Evolutionary conservation across 2,888 invertebrate genomes (phyloP).

Genomic region (Hydrotaea diabolus): DNA sequence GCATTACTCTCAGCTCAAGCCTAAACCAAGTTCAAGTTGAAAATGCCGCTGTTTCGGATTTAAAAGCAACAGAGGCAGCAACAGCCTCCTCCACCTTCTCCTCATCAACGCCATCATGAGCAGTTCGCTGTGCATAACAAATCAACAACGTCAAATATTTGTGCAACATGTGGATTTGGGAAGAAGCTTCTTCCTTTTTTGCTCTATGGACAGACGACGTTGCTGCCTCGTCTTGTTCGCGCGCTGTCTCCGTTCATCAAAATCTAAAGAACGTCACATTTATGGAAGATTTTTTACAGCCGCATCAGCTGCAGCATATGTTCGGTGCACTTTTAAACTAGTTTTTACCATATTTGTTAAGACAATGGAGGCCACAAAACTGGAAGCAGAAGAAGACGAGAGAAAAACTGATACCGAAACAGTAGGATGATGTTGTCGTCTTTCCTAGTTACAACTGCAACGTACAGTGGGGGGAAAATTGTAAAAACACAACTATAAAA

Average conservation of each 20-base stretch:
- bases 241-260: conserved; percentile 8
- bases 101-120: no score
- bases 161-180: conserved; percentile 57
- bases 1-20: conserved; percentile 14
- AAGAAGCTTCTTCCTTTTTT: background rate
- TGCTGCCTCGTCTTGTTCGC: background rate
- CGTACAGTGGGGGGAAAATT: conserved; percentile 5
- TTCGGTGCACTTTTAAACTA: conserved; percentile 29
- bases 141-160: conserved; percentile 61
- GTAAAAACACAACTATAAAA: no score
- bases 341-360: conserved; percentile 26
- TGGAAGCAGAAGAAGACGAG: background rate
- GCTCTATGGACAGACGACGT: background rate
- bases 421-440: conserved; percentile 10
- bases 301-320: background rate
- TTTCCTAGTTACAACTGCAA: background rate
- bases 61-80: background rate
- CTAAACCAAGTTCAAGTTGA: conserved; percentile 10
- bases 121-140: conserved; percentile 40
- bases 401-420: background rate
- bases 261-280: conserved; percentile 54
- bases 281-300: conserved; percentile 33
- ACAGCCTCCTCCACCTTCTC: no score
- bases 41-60: background rate
- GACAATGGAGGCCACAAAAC: background rate